Conservation (phyloP, 30 jellyfish, hydroid and myxozoan genomes). For the Hydra vulgaris region DNA sequence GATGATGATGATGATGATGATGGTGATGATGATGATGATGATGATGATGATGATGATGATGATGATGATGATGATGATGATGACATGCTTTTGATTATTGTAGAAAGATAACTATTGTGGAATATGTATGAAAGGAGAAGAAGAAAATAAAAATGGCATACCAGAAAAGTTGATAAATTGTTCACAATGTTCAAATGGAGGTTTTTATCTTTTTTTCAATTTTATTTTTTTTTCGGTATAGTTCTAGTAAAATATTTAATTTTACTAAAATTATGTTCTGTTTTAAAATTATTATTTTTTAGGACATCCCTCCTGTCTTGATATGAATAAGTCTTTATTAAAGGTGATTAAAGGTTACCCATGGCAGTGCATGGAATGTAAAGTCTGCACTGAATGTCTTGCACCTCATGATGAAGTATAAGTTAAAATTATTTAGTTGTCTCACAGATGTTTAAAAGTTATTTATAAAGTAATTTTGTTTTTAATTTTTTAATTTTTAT, state of each 20-base stretch:
- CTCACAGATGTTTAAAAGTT: not conserved
- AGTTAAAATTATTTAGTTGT: not conserved
- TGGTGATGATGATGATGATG: too few species aligned
- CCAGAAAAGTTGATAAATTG: constrained; percentile 77
- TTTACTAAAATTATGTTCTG: too few species aligned
- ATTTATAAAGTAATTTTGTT: not conserved
- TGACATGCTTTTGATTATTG: too few species aligned
- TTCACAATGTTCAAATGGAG: constrained; percentile 91
- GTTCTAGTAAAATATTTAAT: too few species aligned
- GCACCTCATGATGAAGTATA: constrained; percentile 97
- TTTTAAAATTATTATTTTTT: not conserved
- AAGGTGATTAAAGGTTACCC: constrained; percentile 62
- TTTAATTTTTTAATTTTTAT: too few species aligned
- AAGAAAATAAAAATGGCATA: constrained; percentile 67
- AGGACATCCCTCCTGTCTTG: constrained; percentile 98
- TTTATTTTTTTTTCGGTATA: not conserved
- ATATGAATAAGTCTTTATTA: constrained; percentile 76
- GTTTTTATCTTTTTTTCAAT: constrained; percentile 40
- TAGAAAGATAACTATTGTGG: constrained; percentile 87
- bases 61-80: too few species aligned
- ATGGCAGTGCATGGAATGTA: constrained; percentile 99
- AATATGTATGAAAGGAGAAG: constrained; percentile 82
- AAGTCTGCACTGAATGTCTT: constrained; percentile 77
- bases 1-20: too few species aligned
- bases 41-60: too few species aligned